Base-by-base conservation (phyloP, 2,797 vertebrate genomes). In the Anguilla anguilla region DNA sequence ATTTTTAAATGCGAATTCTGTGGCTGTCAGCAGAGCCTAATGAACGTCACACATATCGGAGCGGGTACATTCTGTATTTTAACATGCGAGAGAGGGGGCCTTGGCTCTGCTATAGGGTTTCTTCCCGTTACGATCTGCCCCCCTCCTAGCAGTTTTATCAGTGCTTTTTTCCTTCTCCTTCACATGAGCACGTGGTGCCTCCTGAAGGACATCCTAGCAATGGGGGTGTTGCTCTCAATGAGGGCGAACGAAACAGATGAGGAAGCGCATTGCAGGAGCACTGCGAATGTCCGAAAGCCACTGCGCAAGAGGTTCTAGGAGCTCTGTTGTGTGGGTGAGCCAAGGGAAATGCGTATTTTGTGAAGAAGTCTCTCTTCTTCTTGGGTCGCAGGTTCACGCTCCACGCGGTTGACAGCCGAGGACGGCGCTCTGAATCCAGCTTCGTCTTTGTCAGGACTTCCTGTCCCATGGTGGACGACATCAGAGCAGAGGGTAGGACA, bases 381-480 rank as follows among this genome's bases (percentile, higher is more conserved):
- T 49, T 10, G 31, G n/a, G 2, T 51, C 87, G 28, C 90, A 97
- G 97, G 85, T 97, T 97, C 84, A 97, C 96, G 15, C 94, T 97
- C 10, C 96, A 96, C 0, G 96, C 97, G 0, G 95, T 97, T 88
- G 97, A 97, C 84, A 97, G 96, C 0, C 94, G 96, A 61, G 97
- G 97, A 59, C 94, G 97, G 86, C 96, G 96, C 88, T 97, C 97
- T 0, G 96, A 96, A 88, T 93, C 96, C 88, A 97, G 96, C 92
- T 95, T 96, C 0, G 95, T 97, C 89, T 96, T 96, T n/a, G 88
- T 97, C 84, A 94, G 97, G 87, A 97, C 96, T 0, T 96, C 96
- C 25, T 97, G 97, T 90, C 96, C 96, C 0, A 92, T 97, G 89
- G 96, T 97, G 10, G 96, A 97, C 0, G 97, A 97, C 94, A 96